Base-by-base conservation (phyloP, 2,797 vertebrate species). In the Heteromormyrus szaboi region DNA sequence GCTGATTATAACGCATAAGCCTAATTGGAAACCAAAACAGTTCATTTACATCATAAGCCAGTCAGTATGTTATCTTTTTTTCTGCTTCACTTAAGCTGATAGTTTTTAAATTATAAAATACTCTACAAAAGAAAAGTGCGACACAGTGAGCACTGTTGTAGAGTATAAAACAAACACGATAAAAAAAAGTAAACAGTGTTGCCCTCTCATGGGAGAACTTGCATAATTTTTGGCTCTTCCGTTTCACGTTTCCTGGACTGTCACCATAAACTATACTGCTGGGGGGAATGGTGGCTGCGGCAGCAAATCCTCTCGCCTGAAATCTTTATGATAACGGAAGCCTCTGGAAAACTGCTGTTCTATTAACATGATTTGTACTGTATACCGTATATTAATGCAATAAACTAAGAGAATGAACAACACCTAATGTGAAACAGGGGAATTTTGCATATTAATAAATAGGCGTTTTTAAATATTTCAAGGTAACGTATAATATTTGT, bases 21-120 rank as follows among this genome's bases (percentile, higher is more conserved):
- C 33, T 83, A 88, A 88, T 44, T 81, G 72, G 72, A 83, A 88
- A 83, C 72, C 76, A n/a, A 81, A 56, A 83, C 33, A 9, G 51
- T 56, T 46, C 9, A 88, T 88, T 62, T 81, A 56, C 50, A 83
- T 59, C 53, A 44, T 29, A 46, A 83, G 51, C 50, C 76, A n/a
- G 72, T 37, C 37, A 14, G 50, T 44, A 12, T 46, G 37, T 54
- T 54, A 81, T 59, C 44, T 33, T 83, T 59, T 51, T 33, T 83
- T 59, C 33, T 25, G 51, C 72, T 56, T 19, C 72, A 46, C 72
- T 81, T 83, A 81, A 12, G 62, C 17, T 56, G 72, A 88, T 83
- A 56, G 29, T 56, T n/a, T 83, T 33, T 88, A 54, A 83, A 81
- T 54, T 22, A 65, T 72, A 29, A 87, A 46, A 72, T 48, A 72